These are phyloP conservation scores for Periphyllus acericola DNA, from an alignment of 2,888 invertebrate species.

Conservation along the genomic window DNA sequence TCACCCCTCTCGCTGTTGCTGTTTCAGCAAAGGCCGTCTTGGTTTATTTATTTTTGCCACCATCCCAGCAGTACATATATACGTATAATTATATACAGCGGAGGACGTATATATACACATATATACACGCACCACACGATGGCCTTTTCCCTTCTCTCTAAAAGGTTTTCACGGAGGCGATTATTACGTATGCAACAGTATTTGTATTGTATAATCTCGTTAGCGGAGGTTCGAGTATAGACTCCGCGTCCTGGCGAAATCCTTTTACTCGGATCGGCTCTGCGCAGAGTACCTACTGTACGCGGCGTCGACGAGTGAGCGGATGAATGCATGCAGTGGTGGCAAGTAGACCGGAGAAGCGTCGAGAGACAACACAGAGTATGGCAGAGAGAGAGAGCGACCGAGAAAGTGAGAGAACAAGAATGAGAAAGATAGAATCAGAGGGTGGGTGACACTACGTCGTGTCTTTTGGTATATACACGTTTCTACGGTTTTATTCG, in stretches of 20 bases:
- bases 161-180: slow-evolving; percentile 64
- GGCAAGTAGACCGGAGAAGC: no score
- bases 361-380: no score
- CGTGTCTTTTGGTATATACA: slow-evolving; percentile 25
- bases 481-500: slow-evolving; percentile 59
- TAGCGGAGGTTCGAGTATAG: slow-evolving; percentile 63
- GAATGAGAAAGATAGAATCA: no score
- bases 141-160: slow-evolving; percentile 61
- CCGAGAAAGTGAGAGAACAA: no score
- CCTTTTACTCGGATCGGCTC: slow-evolving; percentile 62
- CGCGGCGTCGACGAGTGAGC: not conserved
- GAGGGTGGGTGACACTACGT: no score
- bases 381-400: no score
- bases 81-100: not conserved
- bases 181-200: slow-evolving; percentile 65
- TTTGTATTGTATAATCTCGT: slow-evolving; percentile 65
- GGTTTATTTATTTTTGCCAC: slow-evolving; percentile 47
- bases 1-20: not conserved
- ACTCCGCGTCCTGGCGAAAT: slow-evolving; percentile 47
- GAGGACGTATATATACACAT: not conserved
- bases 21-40: slow-evolving; percentile 32
- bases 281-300: not conserved
- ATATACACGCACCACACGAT: not conserved
- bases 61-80: not conserved
- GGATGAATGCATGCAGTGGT: no score